These are phyloP conservation scores for Pteronotus mesoamericanus DNA, from an alignment of 2,797 vertebrate species.

Conservation along the genomic window DNA sequence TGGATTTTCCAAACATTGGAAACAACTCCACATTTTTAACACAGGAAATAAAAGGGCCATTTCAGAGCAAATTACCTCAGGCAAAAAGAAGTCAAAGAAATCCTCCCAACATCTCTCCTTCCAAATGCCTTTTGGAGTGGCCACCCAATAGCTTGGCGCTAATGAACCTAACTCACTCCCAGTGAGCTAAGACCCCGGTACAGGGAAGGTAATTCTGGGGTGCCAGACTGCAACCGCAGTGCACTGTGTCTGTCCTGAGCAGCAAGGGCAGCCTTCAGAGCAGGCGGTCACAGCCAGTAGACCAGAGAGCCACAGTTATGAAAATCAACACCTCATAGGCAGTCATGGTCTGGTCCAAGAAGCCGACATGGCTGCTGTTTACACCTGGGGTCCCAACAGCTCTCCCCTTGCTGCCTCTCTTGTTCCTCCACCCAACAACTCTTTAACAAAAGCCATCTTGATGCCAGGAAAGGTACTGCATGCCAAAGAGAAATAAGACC, in stretches of 20 bases:
- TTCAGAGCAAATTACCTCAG: background rate
- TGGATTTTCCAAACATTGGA: background rate
- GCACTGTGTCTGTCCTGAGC: background rate
- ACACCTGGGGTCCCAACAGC: background rate
- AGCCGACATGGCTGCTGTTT: background rate
- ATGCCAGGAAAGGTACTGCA: background rate
- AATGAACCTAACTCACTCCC: background rate
- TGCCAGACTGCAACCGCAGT: too few relatives aligned
- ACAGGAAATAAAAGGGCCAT: background rate
- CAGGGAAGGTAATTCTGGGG: background rate
- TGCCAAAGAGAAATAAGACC: background rate
- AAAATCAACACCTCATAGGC: background rate
- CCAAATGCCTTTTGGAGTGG: background rate
- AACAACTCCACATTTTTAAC: background rate
- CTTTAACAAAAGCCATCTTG: background rate
- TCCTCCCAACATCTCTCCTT: background rate
- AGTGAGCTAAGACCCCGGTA: background rate
- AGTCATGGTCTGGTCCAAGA: background rate
- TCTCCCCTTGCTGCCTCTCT: background rate
- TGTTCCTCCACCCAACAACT: background rate
- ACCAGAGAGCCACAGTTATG: background rate
- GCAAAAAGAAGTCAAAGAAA: background rate
- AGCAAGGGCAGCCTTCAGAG: background rate
- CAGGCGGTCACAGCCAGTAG: background rate
- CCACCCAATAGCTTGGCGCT: background rate